These are phyloP conservation scores for Eupithecia pulchellata DNA, from an alignment of 2,888 invertebrate species.

Conservation along the genomic window DNA sequence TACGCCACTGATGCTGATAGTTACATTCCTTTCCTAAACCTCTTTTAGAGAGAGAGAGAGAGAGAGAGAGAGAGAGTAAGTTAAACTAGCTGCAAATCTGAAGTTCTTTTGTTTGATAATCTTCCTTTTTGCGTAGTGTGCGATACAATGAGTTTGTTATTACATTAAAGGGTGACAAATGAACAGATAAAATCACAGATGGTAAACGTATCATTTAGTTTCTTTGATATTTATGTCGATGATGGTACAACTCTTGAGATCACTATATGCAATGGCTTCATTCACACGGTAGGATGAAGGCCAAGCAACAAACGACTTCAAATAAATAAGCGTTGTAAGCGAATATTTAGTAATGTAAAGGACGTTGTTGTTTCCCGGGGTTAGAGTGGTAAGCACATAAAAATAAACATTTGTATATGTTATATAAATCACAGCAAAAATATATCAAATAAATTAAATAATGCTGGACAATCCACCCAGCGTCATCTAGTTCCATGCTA, in stretches of 20 bases:
- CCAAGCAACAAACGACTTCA: conserved; percentile 7
- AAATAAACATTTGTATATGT: too few relatives aligned
- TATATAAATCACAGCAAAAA: too few relatives aligned
- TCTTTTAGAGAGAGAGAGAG: too few relatives aligned
- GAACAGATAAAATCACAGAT: neutral
- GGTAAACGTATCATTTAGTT: neutral
- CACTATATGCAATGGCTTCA: conserved; percentile 17
- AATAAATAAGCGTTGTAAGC: conserved; percentile 21
- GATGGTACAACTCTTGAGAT: conserved; percentile 1
- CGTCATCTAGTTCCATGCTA: too few relatives aligned
- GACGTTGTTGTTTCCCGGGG: conserved; percentile 40
- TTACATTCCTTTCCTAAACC: neutral
- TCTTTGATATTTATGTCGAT: neutral
- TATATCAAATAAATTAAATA: too few relatives aligned
- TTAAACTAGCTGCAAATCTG: neutral
- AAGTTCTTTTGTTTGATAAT: neutral
- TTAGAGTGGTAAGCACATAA: neutral
- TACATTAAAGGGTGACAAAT: too few relatives aligned
- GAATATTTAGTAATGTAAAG: conserved; percentile 12
- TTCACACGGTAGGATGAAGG: conserved; percentile 30
- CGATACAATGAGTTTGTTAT: too few relatives aligned
- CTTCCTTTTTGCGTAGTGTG: neutral
- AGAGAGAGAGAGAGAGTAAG: too few relatives aligned
- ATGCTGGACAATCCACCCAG: too few relatives aligned
- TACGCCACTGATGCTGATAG: too few relatives aligned